Evolutionary conservation across 2,888 invertebrate genomes (phyloP).

Genomic region (Erannis defoliaria): DNA sequence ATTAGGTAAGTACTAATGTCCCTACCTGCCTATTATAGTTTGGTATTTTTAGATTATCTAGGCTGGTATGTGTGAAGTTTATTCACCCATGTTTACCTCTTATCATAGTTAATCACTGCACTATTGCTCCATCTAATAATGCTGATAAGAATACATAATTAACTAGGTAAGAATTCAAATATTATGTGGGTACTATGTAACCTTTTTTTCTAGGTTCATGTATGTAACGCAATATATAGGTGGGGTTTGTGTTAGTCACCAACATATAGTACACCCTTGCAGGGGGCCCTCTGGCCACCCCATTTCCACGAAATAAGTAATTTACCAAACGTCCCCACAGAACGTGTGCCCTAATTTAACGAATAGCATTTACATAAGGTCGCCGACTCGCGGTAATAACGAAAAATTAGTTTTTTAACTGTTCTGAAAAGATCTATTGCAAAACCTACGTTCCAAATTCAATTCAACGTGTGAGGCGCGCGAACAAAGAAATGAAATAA

Average conservation of each 20-base stretch:
- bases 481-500: slow-evolving; percentile 22
- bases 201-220: neutral
- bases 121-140: slow-evolving; percentile 21
- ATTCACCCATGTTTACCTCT: slow-evolving; percentile 9
- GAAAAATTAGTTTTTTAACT: too few species aligned
- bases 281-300: slow-evolving; percentile 64
- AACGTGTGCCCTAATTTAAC: slow-evolving; percentile 56
- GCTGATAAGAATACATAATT: slow-evolving; percentile 23
- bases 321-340: slow-evolving; percentile 47
- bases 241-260: slow-evolving; percentile 52
- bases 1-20: neutral
- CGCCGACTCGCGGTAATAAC: slow-evolving; percentile 37
- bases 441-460: slow-evolving; percentile 39
- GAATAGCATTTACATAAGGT: slow-evolving; percentile 57
- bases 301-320: slow-evolving; percentile 59
- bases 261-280: slow-evolving; percentile 53
- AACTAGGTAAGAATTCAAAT: slow-evolving; percentile 7
- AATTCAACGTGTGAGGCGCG: slow-evolving; percentile 44
- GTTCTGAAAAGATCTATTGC: neutral
- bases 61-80: neutral
- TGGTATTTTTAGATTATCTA: neutral
- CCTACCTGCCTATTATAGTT: neutral
- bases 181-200: too few species aligned
- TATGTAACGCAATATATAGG: slow-evolving; percentile 6
- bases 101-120: slow-evolving; percentile 22